phyloP scores from a whole-genome alignment of 2,797 vertebrate genomes.

The Enoplosus armatus region DNA sequence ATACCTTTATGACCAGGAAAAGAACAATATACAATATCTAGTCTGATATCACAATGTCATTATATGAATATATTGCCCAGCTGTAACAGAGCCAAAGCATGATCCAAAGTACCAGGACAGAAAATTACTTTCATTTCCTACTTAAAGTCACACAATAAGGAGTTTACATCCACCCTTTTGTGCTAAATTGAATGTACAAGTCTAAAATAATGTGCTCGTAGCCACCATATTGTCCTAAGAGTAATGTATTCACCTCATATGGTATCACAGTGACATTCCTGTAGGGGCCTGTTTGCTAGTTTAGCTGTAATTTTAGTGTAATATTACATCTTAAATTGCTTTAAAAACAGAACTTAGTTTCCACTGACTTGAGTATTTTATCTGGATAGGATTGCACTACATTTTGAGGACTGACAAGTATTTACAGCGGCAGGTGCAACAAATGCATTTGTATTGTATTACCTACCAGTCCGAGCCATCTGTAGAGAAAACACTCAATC shows the following conservation, averaged over 20 bases:
- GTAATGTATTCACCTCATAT: too few relatives aligned
- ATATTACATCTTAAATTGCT: background rate
- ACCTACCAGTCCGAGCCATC: slow-evolving; percentile 55
- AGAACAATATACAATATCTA: background rate
- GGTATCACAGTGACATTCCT: too few relatives aligned
- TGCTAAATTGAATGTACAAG: too few relatives aligned
- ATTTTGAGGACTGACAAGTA: background rate
- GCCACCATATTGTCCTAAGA: too few relatives aligned
- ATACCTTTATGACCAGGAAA: background rate
- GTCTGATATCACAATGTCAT: background rate
- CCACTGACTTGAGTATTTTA: background rate
- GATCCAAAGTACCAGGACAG: background rate
- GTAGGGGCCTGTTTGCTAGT: too few relatives aligned
- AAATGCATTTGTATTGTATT: slow-evolving; percentile 7
- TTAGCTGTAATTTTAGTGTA: too few relatives aligned
- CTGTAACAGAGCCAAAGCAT: background rate
- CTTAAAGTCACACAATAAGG: background rate
- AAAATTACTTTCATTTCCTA: background rate
- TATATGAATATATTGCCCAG: background rate
- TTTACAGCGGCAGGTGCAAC: slow-evolving; percentile 26
- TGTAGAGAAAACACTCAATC: slow-evolving; percentile 7
- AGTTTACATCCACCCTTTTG: background rate
- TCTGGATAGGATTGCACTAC: background rate
- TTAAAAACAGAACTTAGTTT: background rate
- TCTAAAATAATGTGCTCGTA: too few relatives aligned